phyloP scores from a whole-genome alignment of 1,140 invertebrate species.

The Nephila pilipes region DNA sequence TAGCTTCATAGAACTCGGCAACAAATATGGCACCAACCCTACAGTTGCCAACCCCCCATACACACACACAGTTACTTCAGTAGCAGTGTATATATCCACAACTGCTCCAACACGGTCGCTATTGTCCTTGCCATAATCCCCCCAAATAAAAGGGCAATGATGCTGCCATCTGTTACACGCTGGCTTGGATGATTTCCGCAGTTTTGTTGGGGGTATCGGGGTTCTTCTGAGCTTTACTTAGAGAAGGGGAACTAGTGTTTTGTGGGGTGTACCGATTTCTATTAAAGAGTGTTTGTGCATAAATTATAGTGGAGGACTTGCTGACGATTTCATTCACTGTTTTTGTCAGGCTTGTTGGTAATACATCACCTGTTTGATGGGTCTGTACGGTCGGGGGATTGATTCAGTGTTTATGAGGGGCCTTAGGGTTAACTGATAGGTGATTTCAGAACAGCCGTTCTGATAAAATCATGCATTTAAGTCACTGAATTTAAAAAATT shows the following conservation, averaged over 20 bases:
- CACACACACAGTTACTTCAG: neutral
- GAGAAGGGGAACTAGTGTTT: neutral
- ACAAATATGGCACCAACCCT: neutral
- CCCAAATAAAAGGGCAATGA: slow-evolving; percentile 65
- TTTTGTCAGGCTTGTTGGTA: neutral
- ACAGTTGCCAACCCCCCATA: neutral
- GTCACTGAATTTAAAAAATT: too few species aligned
- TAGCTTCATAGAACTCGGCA: slow-evolving; percentile 67
- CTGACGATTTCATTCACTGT: slow-evolving; percentile 27
- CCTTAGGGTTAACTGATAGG: neutral
- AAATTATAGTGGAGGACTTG: slow-evolving; percentile 1
- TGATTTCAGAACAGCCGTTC: too few species aligned
- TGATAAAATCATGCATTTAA: too few species aligned
- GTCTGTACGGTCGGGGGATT: neutral
- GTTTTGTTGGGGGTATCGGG: neutral
- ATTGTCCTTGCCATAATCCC: slow-evolving; percentile 68
- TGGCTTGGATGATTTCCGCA: slow-evolving; percentile 56
- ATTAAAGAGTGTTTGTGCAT: slow-evolving; percentile 55
- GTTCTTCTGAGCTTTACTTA: neutral
- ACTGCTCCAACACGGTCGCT: slow-evolving; percentile 38
- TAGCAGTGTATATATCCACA: slow-evolving; percentile 23
- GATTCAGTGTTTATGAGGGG: neutral
- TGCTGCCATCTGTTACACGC: slow-evolving; percentile 75
- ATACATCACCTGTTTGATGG: neutral
- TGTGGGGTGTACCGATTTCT: slow-evolving; percentile 1